Conservation (phyloP, 1,140 invertebrate genomes). For the Vollenhovia emeryi region DNA sequence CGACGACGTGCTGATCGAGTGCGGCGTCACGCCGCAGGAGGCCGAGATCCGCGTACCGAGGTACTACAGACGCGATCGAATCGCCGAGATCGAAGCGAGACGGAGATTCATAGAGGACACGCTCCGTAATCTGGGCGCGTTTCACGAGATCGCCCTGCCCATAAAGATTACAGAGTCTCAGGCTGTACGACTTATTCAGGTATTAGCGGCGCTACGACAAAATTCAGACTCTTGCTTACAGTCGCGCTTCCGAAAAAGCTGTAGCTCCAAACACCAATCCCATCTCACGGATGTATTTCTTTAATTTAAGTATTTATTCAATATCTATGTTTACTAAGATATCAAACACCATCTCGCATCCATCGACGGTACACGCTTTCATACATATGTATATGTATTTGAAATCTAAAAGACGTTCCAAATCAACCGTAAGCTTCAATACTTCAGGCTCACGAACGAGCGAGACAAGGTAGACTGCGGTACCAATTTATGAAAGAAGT, state of each 20-base stretch:
- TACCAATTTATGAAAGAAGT: constrained; percentile 97
- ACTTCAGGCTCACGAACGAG: constrained; percentile 92
- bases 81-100: constrained; percentile 87
- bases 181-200: constrained; percentile 94
- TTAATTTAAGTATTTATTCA: no score
- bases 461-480: constrained; percentile 93
- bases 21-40: constrained; percentile 88
- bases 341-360: no score
- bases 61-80: constrained; percentile 89
- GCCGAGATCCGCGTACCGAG: constrained; percentile 89
- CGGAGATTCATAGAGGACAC: constrained; percentile 88
- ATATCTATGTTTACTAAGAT: no score
- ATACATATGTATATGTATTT: no score
- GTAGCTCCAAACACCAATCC: no score
- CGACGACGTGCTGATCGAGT: constrained; percentile 89
- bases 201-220: constrained; percentile 40
- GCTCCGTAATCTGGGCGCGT: constrained; percentile 89
- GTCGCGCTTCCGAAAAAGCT: no score
- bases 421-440: background rate
- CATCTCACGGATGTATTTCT: no score
- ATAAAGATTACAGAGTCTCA: constrained; percentile 91
- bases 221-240: no score
- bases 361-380: no score
- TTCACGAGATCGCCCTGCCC: constrained; percentile 86
- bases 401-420: no score